Percentiles rank a stretch among this genome's conserved stretches.
phyloP scores from a whole-genome alignment of 2,797 vertebrate species.

The Ciconia nigra region DNA sequence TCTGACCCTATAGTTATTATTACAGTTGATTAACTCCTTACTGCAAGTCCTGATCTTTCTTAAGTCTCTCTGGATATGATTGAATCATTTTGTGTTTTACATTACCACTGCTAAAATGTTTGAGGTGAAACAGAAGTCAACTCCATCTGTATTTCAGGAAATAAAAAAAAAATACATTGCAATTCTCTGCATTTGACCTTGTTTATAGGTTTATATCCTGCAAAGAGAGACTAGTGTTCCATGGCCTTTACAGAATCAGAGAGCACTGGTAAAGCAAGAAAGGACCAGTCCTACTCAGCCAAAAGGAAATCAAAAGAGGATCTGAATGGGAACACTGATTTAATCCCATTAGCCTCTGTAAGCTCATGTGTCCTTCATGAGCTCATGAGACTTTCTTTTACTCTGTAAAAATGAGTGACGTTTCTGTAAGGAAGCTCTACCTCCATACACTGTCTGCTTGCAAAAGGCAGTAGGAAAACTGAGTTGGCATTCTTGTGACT shows the following conservation, averaged over 20 bases:
- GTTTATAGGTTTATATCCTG: neutral
- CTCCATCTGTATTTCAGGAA: neutral
- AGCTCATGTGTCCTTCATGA: neutral
- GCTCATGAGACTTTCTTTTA: neutral
- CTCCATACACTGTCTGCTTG: neutral
- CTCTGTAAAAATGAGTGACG: neutral
- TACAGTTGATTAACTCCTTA: neutral
- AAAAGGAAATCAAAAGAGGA: neutral
- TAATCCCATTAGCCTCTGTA: neutral
- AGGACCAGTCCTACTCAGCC: neutral
- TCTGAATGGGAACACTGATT: neutral
- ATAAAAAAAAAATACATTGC: neutral
- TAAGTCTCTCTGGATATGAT: neutral
- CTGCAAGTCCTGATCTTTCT: neutral
- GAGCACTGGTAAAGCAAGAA: neutral
- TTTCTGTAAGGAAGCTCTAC: neutral
- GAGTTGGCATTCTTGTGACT: neutral
- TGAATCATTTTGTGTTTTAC: neutral
- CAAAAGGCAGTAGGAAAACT: neutral
- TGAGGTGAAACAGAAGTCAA: neutral
- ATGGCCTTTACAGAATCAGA: neutral
- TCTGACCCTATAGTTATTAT: neutral
- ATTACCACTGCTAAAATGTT: neutral
- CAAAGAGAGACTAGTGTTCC: neutral
- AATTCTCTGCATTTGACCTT: neutral